These are phyloP conservation scores for Sussaba pulchella DNA, from an alignment of 2,888 invertebrate genomes.

Conservation along the genomic window DNA sequence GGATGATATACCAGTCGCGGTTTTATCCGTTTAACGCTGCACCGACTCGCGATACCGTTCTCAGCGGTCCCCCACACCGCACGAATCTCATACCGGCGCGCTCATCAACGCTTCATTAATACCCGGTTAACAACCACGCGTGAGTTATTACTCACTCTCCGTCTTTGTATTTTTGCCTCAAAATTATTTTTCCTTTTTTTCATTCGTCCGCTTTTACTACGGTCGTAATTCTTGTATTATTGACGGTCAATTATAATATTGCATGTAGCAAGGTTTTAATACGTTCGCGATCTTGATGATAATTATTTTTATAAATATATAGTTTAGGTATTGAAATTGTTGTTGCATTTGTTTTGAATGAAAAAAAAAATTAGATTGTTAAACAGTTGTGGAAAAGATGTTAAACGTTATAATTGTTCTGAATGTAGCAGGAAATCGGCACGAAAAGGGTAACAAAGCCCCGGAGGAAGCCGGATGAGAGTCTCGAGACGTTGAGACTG, in stretches of 20 bases:
- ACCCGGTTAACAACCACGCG: slow-evolving; percentile 55
- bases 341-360: neutral
- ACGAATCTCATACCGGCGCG: slow-evolving; percentile 38
- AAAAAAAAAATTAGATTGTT: neutral
- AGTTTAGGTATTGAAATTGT: neutral
- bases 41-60: slow-evolving; percentile 30
- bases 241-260: too few relatives aligned
- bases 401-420: neutral
- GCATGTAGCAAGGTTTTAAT: too few relatives aligned
- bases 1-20: slow-evolving; percentile 16
- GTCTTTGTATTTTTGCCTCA: neutral
- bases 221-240: too few relatives aligned
- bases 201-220: neutral
- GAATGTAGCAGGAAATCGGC: slow-evolving; percentile 6
- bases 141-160: slow-evolving; percentile 14
- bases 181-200: neutral
- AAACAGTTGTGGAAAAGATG: neutral
- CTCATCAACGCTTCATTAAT: slow-evolving; percentile 70
- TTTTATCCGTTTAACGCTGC: slow-evolving; percentile 27
- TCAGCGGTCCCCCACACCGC: slow-evolving; percentile 4
- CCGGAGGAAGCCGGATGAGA: slow-evolving; percentile 39
- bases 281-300: too few relatives aligned
- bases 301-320: too few relatives aligned
- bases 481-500: slow-evolving; percentile 28
- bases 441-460: slow-evolving; percentile 44